Percentiles rank a stretch among this genome's conserved stretches.
Evolutionary conservation across 2,113 vertebrate species (phyloP).

Genomic region (Suricata suricatta): DNA sequence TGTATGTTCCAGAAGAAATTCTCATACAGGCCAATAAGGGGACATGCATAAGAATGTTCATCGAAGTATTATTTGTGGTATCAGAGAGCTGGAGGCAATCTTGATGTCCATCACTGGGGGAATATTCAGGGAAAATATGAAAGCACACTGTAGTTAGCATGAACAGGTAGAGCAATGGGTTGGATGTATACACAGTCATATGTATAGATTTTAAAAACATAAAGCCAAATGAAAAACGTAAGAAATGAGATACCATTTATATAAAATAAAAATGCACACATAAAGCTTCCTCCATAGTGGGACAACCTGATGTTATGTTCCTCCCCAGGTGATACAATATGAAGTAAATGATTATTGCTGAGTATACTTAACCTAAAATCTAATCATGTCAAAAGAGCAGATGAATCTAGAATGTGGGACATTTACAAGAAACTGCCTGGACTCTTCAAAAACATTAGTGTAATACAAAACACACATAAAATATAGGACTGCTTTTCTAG

Average conservation of each 20-base stretch:
- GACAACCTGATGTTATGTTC: neutral
- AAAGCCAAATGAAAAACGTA: conserved; percentile 1
- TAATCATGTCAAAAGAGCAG: conserved; percentile 27
- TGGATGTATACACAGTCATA: neutral
- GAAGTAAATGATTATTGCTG: conserved; percentile 26
- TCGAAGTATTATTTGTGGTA: neutral
- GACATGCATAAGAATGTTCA: neutral
- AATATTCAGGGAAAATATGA: conserved; percentile 24
- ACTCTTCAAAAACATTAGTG: conserved; percentile 34
- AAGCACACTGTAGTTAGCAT: neutral
- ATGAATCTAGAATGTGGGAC: neutral
- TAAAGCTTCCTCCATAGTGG: neutral
- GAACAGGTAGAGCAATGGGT: neutral
- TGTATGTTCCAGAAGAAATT: conserved; percentile 42
- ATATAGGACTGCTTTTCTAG: neutral
- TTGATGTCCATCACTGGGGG: neutral
- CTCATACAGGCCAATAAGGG: neutral
- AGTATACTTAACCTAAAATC: conserved; percentile 33
- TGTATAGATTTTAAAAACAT: conserved; percentile 5
- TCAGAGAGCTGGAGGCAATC: neutral
- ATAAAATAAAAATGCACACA: conserved; percentile 47
- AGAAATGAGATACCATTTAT: neutral
- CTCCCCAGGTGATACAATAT: neutral
- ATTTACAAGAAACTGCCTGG: neutral
- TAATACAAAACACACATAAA: conserved; percentile 17